Base-by-base conservation (phyloP, 2,888 invertebrate genomes). In the Sthenelais limicola region DNA sequence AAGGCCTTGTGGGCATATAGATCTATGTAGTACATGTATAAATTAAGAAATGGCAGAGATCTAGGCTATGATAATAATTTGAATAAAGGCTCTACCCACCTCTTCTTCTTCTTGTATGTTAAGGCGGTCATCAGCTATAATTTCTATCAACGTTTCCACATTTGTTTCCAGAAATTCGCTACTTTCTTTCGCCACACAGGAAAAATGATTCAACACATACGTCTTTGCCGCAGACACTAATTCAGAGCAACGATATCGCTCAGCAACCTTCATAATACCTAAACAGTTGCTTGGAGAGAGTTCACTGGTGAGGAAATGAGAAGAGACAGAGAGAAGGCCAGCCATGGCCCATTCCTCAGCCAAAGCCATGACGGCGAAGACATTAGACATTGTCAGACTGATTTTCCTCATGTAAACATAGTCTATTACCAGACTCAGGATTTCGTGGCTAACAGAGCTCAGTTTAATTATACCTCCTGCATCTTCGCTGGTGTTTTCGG, bases 401-500 rank as follows among this genome's bases (percentile, higher is more conserved):
- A 72, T 56, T 32, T 26, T 47, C 28, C 72, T 32, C 32, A 70
- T 73, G 48, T 75, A 75, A 21, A 75, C 68, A 66, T 73, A 75
- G 43, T 75, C 69, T 26, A 75, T 38, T 9, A 75, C 68, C 9
- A 70, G 43, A 30, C 48, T 72, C 69, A 75, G 56, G 28, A 70
- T 73, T 47, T 69, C n/a, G 26, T 62, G 38, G 38, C 43, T 21
- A 35, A 62, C 62, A 21, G 38, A 21, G 24, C 35, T 2, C n/a
- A 62, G 51, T 21, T 69, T 38, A n/a, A 73, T 66, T n/a, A 66
- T 62, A 7, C 67, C 67, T 52, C 71, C 68, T 30, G 62, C 35
- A 12, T 73, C 56, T 33, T 75, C 75, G 24, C 71, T 75, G 73
- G 73, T 75, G 26, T 73, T 73, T 35, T 73, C 71, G 12, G 75